phyloP scores from a whole-genome alignment of 2,888 invertebrate genomes.

The Eupithecia vulgata region DNA sequence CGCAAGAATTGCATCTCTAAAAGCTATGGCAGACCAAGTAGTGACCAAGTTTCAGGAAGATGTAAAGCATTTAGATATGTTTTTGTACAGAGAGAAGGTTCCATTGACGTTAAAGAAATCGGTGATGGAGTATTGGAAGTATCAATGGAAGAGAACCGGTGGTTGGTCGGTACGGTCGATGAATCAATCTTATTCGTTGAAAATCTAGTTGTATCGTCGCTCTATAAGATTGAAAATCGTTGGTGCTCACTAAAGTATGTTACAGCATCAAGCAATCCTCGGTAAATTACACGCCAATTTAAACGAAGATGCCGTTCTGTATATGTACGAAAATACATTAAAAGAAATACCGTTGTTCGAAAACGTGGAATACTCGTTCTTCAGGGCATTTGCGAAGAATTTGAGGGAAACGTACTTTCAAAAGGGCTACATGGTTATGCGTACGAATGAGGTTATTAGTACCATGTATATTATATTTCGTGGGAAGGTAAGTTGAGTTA shows the following conservation, averaged over 20 bases:
- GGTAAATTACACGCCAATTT: slow-evolving; percentile 81
- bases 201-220: not conserved
- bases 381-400: slow-evolving; percentile 81
- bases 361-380: slow-evolving; percentile 80
- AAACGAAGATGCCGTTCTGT: slow-evolving; percentile 81
- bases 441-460: slow-evolving; percentile 72
- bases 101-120: slow-evolving; percentile 65
- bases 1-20: slow-evolving; percentile 76
- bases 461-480: slow-evolving; percentile 78
- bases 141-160: slow-evolving; percentile 80
- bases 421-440: slow-evolving; percentile 76
- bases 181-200: not conserved
- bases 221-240: not conserved
- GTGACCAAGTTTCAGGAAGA: slow-evolving; percentile 76
- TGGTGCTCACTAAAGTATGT: not conserved
- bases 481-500: slow-evolving; percentile 65
- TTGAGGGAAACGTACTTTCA: slow-evolving; percentile 74
- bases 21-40: slow-evolving; percentile 78
- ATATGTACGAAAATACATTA: slow-evolving; percentile 81
- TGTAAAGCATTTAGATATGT: slow-evolving; percentile 74
- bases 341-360: slow-evolving; percentile 81
- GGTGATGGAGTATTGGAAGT: slow-evolving; percentile 76
- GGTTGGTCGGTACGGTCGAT: slow-evolving; percentile 74
- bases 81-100: slow-evolving; percentile 73
- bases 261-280: slow-evolving; percentile 75